Evolutionary conservation across 2,797 vertebrate species (phyloP), one percentile per base, ranked within the genome.

Genomic region (Phrynocephalus forsythii): DNA sequence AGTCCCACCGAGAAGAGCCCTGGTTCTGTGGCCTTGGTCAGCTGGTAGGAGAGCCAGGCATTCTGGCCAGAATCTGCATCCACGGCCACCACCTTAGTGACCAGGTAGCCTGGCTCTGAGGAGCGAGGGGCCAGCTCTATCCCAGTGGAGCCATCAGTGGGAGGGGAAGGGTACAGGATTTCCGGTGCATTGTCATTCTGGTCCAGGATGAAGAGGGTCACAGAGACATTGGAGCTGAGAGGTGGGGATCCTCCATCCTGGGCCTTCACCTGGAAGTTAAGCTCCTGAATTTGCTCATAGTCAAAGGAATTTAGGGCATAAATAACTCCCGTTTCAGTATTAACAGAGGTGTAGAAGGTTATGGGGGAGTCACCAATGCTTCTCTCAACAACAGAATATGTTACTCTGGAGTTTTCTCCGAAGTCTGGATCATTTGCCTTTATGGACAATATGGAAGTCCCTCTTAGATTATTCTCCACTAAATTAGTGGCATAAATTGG

Each of bases 131-230:
- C 79, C 60, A 95, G 92, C 89, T 97, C 95, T 88, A 96, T 95
- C 96, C 92, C 93, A 0, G 90, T 94, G 30, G 94, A 94, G 2
- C 93, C 91, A 6, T 95, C 95, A 0, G 80, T 91, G 1, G 93
- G 94, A 26, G 90, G 6, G 0, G 83, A 1, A 0, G 95, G 93
- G 69, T 97, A 96, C 5, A 97, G 87, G 80, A 97, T 96, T 79
- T 97, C 95, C 0, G 97, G 96, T 6, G 75, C 63, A 33, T 97
- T 97, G 90, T 97, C 97, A 28, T 97, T 97, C 86, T 96, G 94
- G 88, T 97, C 97, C 83, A 95, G 87, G 33, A 97, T 90, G 38
- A 95, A 96, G 4, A 97, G 79, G 30, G 60, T 96, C 52, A 97
- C 44, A 1, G 94, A 96, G 85, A 95, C 94, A 1, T 96, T 97